Percentiles rank a stretch among this genome's conserved stretches.
Evolutionary conservation across 2,888 invertebrate species (phyloP).

Genomic region (Pogonocherus hispidulus): DNA sequence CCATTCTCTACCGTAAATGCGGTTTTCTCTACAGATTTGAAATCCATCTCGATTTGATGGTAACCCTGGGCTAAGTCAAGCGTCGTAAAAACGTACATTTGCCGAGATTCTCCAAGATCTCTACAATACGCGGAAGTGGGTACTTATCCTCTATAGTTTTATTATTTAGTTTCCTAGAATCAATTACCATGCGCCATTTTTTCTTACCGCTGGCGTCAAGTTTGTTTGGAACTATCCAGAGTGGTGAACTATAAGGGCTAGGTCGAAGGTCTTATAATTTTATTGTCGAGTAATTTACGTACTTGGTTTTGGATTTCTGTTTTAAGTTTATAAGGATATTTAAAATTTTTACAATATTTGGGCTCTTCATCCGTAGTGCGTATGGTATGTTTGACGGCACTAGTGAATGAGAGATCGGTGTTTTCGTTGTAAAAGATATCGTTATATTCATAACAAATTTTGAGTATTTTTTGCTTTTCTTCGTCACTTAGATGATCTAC

Average conservation of each 20-base stretch:
- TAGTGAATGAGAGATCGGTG: constrained; percentile 9
- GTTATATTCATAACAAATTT: constrained; percentile 12
- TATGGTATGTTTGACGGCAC: constrained; percentile 35
- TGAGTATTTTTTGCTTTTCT: neutral
- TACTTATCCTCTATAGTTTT: too few species aligned
- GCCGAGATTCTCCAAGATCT: constrained; percentile 53
- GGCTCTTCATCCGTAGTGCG: constrained; percentile 27
- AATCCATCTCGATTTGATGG: constrained; percentile 57
- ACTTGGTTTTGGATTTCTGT: constrained; percentile 36
- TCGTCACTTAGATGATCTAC: neutral
- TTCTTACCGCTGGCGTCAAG: too few species aligned
- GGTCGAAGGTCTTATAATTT: too few species aligned
- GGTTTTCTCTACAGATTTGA: constrained; percentile 54
- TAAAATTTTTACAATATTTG: constrained; percentile 36
- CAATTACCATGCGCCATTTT: too few species aligned
- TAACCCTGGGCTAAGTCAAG: constrained; percentile 59
- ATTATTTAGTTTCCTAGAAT: too few species aligned
- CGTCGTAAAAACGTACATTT: constrained; percentile 53
- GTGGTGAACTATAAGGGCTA: too few species aligned
- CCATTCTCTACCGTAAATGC: constrained; percentile 55
- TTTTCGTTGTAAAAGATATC: neutral
- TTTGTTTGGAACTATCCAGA: too few species aligned
- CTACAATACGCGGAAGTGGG: too few species aligned
- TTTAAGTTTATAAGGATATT: constrained; percentile 29
- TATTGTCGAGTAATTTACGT: constrained; percentile 38